These are phyloP conservation scores for Cathartes aura DNA, from an alignment of 2,113 vertebrate genomes.

Conservation along the genomic window DNA sequence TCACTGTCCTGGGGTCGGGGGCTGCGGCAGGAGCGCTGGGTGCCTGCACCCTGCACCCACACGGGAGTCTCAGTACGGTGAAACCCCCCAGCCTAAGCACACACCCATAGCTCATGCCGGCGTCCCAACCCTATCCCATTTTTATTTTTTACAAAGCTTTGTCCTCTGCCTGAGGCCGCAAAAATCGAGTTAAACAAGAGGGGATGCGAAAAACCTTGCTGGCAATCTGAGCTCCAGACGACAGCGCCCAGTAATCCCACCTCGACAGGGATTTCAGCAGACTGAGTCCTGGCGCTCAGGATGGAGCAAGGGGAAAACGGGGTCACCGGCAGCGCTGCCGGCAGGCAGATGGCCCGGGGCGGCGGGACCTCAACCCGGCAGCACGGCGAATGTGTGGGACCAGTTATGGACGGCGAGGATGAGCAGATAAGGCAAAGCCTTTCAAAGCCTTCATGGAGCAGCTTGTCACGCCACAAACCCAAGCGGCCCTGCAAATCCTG, in stretches of 20 bases:
- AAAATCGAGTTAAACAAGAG: not conserved
- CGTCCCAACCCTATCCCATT: not conserved
- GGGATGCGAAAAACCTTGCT: not conserved
- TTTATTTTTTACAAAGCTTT: not conserved
- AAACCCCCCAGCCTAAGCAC: not conserved
- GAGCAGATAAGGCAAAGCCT: not conserved
- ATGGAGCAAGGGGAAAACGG: not conserved
- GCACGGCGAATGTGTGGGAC: fast-evolving
- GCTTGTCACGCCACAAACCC: not conserved
- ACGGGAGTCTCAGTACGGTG: fast-evolving
- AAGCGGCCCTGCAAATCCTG: not conserved
- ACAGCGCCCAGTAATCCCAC: not conserved
- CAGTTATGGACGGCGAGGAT: fast-evolving
- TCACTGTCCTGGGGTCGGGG: not conserved
- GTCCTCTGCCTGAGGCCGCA: not conserved
- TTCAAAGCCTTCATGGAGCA: not conserved
- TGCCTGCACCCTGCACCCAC: not conserved
- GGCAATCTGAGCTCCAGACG: not conserved
- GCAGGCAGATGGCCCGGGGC: not conserved
- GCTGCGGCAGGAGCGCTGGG: not conserved
- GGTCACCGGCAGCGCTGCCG: not conserved
- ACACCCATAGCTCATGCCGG: fast-evolving
- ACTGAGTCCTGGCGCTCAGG: not conserved
- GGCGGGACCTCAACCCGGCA: fast-evolving
- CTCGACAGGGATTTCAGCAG: not conserved